Evolutionary conservation across 2,888 invertebrate genomes (phyloP).

Genomic region (Mongoloraphidia duomilia): DNA sequence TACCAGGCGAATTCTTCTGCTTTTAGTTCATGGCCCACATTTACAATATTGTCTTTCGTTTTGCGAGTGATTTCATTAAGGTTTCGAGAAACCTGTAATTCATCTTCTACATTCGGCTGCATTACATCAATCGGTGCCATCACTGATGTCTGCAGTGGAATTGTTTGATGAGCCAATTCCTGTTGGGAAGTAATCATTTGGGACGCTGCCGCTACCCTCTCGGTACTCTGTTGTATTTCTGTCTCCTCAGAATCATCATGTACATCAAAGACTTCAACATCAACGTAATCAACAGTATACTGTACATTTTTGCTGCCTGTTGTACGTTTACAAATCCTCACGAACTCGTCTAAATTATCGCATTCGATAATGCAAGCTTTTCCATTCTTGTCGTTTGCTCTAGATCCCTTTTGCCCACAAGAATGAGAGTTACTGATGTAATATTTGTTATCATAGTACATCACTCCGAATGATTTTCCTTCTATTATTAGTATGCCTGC

Average conservation of each 20-base stretch:
- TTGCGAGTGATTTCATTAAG: constrained; percentile 13
- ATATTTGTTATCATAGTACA: constrained; percentile 11
- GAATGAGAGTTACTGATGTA: constrained; percentile 16
- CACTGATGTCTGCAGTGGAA: constrained; percentile 11
- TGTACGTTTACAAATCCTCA: constrained; percentile 11
- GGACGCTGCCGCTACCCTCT: too few relatives aligned
- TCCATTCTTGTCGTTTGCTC: constrained; percentile 7
- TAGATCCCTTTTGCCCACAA: constrained; percentile 15
- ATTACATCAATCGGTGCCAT: constrained; percentile 13
- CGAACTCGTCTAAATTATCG: constrained; percentile 6
- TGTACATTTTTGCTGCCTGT: constrained; percentile 10
- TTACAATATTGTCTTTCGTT: constrained; percentile 18
- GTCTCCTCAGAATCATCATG: too few relatives aligned
- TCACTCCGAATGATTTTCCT: constrained; percentile 4
- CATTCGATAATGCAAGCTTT: constrained; percentile 12
- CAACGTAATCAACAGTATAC: constrained; percentile 9
- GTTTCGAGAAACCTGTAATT: constrained; percentile 10
- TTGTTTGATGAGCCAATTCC: too few relatives aligned
- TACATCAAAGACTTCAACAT: constrained; percentile 3
- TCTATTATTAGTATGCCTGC: constrained; percentile 3
- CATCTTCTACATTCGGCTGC: constrained; percentile 13
- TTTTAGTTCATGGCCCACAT: constrained; percentile 15
- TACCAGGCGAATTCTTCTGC: constrained; percentile 20
- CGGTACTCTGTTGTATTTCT: too few relatives aligned
- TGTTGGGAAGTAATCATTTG: too few relatives aligned